Base-by-base conservation (phyloP, 2,113 vertebrate genomes). In the Hydrolagus affinis region DNA sequence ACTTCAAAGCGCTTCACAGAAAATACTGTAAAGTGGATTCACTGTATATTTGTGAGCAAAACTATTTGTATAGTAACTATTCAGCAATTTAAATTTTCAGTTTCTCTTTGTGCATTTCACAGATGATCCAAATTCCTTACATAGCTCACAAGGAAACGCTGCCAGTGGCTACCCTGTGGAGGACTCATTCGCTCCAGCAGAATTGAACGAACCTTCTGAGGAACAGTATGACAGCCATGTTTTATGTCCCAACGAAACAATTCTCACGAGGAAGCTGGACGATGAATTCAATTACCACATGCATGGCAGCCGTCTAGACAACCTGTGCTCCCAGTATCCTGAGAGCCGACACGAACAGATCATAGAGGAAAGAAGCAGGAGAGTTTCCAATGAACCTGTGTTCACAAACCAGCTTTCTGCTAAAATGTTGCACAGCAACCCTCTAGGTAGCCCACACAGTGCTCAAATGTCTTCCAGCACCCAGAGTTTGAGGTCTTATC, bases 271-370 rank as follows among this genome's bases (percentile, higher is more conserved):
- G 2, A 98, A 98, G 88, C 94, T 98, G n/a, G 86, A 91, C 11
- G 89, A 88, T 4, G 97, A 98, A 89, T 88, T 93, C 32, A 90
- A 93, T 88, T 99, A 99, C 88, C 97, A 99, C 57, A 87, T 86
- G 0, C 80, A 66, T 0, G 97, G 97, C 86, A 91, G 85, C 86
- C 62, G 89, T 11, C 88, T 91, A 85, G 92, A 92, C 87, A 91
- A 89, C 66, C 86, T 57, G 8, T 88, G 85, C 44, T 21, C 64
- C 11, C 23, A 86, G 6, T n/a, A 11, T 71, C 0, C 0, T 0
- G 80, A 15, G 10, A 70, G 21, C 32, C 32, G n/a, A 12, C 78
- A 59, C 14, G 88, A 88, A 17, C 70, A 2, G 1, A 78, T 57
- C 8, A 89, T 87, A 17, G 89, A 90, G n/a, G 90, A 94, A 69